Conservation (phyloP, 1,140 invertebrate genomes). For the Philotrypesis tridentata region DNA sequence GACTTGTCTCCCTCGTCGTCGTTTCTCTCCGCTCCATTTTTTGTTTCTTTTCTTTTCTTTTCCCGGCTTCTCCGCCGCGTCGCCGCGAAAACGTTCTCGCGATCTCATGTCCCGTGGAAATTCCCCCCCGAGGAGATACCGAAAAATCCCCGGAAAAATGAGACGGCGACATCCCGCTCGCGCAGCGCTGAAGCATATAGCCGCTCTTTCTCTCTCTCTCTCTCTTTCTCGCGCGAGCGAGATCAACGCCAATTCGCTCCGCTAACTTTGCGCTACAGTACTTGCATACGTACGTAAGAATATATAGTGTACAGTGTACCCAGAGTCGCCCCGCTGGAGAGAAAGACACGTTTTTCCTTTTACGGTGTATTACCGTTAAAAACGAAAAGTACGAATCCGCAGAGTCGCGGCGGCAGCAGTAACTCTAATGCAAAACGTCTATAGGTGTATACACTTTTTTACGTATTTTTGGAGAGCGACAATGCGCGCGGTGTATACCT, state of each 20-base stretch:
- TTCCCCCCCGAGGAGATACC: background rate
- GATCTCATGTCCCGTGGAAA: background rate
- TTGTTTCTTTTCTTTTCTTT: background rate
- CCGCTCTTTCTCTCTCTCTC: too few relatives aligned
- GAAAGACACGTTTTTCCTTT: too few relatives aligned
- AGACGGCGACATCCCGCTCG: constrained; percentile 3
- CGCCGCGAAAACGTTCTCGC: too few relatives aligned
- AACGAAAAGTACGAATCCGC: too few relatives aligned
- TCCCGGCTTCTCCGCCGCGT: too few relatives aligned
- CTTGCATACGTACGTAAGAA: background rate
- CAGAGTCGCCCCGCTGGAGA: background rate
- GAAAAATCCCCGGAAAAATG: constrained; percentile 30
- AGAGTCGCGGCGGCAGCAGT: too few relatives aligned
- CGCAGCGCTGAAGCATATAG: background rate
- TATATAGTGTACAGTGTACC: background rate
- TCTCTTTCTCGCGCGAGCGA: background rate
- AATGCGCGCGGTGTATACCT: too few relatives aligned
- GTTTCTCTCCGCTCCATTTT: background rate
- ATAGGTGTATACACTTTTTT: background rate
- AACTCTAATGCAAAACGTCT: too few relatives aligned
- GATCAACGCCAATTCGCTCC: constrained; percentile 20
- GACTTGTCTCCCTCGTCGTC: background rate
- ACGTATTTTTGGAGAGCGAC: too few relatives aligned
- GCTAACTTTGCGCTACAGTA: constrained; percentile 2
- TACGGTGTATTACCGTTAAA: too few relatives aligned